Evolutionary conservation across 2,797 vertebrate genomes (phyloP).

Genomic region (Morelia viridis): DNA sequence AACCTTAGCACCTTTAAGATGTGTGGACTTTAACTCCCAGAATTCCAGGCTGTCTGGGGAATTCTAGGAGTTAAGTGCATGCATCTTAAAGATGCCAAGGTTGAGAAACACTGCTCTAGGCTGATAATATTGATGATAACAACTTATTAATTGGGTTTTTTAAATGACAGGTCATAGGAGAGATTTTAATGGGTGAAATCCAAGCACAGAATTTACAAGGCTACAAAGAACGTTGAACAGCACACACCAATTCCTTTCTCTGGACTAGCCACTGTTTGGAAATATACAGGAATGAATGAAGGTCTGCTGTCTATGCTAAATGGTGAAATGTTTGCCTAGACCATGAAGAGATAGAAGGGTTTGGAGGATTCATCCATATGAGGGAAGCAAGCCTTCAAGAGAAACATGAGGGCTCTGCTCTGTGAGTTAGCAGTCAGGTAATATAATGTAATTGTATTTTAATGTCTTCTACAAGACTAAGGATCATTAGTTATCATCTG

Average conservation of each 20-base stretch:
- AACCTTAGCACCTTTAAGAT: no score
- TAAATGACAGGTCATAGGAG: constrained; percentile 84
- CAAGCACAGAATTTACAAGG: constrained; percentile 62
- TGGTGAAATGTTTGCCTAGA: constrained; percentile 59
- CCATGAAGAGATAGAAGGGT: constrained; percentile 57
- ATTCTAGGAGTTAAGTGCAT: no score
- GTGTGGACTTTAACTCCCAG: no score
- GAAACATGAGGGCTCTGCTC: constrained; percentile 37
- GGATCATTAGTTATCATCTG: constrained; percentile 64
- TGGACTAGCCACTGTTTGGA: constrained; percentile 47
- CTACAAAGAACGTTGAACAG: constrained; percentile 47
- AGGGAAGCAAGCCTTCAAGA: constrained; percentile 39
- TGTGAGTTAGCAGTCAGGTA: constrained; percentile 59
- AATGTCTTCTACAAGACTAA: constrained; percentile 57
- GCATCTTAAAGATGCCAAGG: no score
- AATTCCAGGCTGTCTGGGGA: no score
- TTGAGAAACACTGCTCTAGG: constrained; percentile 53
- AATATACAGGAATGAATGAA: constrained; percentile 51
- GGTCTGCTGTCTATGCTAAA: constrained; percentile 54
- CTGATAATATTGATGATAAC: constrained; percentile 84
- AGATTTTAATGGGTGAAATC: constrained; percentile 75
- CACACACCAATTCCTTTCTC: constrained; percentile 24
- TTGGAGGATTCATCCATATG: constrained; percentile 56
- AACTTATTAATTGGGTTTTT: constrained; percentile 83
- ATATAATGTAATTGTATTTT: constrained; percentile 62